Conservation (phyloP, 2,888 invertebrate species). For the Zaprionus lineosus region DNA sequence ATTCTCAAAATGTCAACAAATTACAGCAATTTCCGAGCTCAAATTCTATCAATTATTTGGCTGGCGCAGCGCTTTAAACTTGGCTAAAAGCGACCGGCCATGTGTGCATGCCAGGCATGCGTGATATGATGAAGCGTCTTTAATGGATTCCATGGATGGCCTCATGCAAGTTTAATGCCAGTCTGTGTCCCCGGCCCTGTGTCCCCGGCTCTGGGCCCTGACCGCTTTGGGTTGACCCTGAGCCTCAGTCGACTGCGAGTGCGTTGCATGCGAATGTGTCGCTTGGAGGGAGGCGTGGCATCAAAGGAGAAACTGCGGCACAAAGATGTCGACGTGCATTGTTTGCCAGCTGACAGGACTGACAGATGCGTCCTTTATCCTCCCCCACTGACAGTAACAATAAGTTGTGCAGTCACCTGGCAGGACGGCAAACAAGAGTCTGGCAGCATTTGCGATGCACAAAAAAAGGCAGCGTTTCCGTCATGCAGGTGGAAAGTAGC, state of each 20-base stretch:
- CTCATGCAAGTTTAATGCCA: constrained; percentile 53
- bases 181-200: too few species aligned
- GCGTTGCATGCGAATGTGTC: constrained; percentile 23
- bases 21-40: constrained; percentile 53
- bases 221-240: constrained; percentile 43
- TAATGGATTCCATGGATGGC: constrained; percentile 18
- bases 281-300: neutral
- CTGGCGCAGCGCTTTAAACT: constrained; percentile 30
- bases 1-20: constrained; percentile 62
- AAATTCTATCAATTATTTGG: constrained; percentile 52
- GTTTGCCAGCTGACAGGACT: constrained; percentile 27
- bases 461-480: constrained; percentile 23
- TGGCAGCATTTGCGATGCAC: constrained; percentile 35
- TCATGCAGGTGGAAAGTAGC: constrained; percentile 25
- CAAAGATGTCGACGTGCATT: constrained; percentile 36
- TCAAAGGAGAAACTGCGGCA: neutral
- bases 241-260: constrained; percentile 8
- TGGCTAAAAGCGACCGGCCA: too few species aligned
- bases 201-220: constrained; percentile 18
- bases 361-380: constrained; percentile 11
- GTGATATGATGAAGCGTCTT: constrained; percentile 37
- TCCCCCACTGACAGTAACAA: neutral
- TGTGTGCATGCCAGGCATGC: constrained; percentile 42
- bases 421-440: constrained; percentile 11
- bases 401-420: constrained; percentile 3